Percentiles rank a stretch among this genome's conserved stretches.
phyloP scores from a whole-genome alignment of 2,888 invertebrate species.

The Mythimna pallens region DNA sequence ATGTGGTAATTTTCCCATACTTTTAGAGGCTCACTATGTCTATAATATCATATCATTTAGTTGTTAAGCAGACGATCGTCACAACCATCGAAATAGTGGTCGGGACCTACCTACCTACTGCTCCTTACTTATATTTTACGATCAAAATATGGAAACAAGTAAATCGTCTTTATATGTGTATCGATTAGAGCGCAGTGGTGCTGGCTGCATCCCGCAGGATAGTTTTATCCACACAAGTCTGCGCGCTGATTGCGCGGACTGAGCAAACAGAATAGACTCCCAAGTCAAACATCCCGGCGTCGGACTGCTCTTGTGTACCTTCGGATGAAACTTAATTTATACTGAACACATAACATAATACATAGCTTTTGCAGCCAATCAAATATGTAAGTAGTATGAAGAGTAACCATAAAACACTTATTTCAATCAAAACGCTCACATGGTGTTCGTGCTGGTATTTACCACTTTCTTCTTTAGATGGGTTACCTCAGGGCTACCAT shows the following conservation, averaged over 20 bases:
- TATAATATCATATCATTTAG: not conserved
- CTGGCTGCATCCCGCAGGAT: conserved; percentile 53
- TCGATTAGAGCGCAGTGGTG: conserved; percentile 45
- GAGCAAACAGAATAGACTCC: conserved; percentile 76
- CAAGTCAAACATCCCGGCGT: conserved; percentile 74
- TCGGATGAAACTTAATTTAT: conserved; percentile 67
- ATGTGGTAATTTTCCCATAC: too few species aligned
- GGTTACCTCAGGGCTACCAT: not conserved
- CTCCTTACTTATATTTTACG: not conserved
- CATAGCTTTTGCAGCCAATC: conserved; percentile 53
- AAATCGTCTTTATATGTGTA: conserved; percentile 22
- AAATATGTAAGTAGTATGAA: conserved; percentile 51
- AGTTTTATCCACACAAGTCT: conserved; percentile 61
- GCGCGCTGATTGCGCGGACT: conserved; percentile 79
- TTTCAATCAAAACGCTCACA: conserved; percentile 31
- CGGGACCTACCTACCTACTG: not conserved
- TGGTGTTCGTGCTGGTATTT: not conserved
- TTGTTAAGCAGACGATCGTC: not conserved
- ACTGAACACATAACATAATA: conserved; percentile 49
- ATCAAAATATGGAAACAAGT: not conserved
- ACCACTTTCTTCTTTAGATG: conserved; percentile 7
- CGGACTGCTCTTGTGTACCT: conserved; percentile 63
- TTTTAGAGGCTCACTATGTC: too few species aligned
- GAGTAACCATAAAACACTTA: conserved; percentile 33
- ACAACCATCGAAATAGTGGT: not conserved